These are phyloP conservation scores for Polietes domitor DNA, from an alignment of 2,888 invertebrate species.

Conservation along the genomic window DNA sequence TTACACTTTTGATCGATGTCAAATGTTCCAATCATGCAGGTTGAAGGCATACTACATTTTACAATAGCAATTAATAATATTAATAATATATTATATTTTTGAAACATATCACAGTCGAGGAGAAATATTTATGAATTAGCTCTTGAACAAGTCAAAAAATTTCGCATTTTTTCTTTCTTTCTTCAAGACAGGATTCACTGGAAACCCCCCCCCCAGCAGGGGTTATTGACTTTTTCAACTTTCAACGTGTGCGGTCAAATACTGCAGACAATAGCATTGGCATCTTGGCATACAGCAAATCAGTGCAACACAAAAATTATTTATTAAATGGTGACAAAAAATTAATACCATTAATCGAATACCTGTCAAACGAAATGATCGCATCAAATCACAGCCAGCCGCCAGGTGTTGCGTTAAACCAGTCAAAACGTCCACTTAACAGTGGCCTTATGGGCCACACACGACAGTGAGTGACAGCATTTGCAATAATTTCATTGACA, in stretches of 20 bases:
- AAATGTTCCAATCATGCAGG: too few relatives aligned
- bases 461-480: conserved; percentile 26
- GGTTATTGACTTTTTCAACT: too few relatives aligned
- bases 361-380: conserved; percentile 5
- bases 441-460: background rate
- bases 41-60: too few relatives aligned
- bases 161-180: too few relatives aligned
- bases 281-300: background rate
- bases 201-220: too few relatives aligned
- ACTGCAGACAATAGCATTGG: background rate
- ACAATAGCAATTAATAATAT: too few relatives aligned
- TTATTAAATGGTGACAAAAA: conserved; percentile 8
- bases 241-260: background rate
- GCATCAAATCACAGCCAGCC: background rate
- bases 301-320: conserved; percentile 8
- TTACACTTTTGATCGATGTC: too few relatives aligned
- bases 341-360: conserved; percentile 11
- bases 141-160: too few relatives aligned
- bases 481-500: conserved; percentile 46
- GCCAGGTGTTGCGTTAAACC: background rate
- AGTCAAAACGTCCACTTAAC: background rate
- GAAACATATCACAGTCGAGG: too few relatives aligned
- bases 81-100: too few relatives aligned
- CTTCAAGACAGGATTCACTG: too few relatives aligned
- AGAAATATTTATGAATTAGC: too few relatives aligned